Evolutionary conservation across 2,888 invertebrate species (phyloP), one percentile per base, ranked within the genome.

Genomic region (Romanomermis culicivorax): DNA sequence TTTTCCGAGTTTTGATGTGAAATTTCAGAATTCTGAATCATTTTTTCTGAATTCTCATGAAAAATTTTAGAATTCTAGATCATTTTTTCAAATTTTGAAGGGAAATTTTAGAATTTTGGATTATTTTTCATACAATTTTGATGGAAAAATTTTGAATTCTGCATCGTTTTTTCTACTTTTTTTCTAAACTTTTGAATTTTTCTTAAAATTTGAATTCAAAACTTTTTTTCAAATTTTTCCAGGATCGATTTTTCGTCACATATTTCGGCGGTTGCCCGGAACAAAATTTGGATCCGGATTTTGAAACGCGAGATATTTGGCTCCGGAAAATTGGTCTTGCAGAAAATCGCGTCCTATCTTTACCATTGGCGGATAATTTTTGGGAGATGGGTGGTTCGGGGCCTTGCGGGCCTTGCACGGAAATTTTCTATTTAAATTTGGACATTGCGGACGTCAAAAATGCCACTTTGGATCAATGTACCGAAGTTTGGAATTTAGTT

Each of bases 401-500:
- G 14, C 52, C 52, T 7, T 52, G 52, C 43, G 52, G 93, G 0
- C 86, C 89, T 0, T 89, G 86, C 67, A 87, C 93, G 0, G 93
- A 95, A 75, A 88, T 95, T 62, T 89, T 93, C 70, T 79, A 60
- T 24, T 65, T 65, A 1, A 48, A 52, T n/a, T 55, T 61, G 11
- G 17, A 51, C 20, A 7, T 26, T 11, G 27, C 27, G n/a, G 7
- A 11, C 29, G 51, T 20, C 14, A 7, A 4, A 20, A 36, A 36
- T 36, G 36, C 36, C 17, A n/a, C n/a, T n/a, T n/a, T n/a, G n/a
- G 27, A n/a, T 17, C 52, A 17, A 48, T 77, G 89, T 26, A 83
- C 84, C 2, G 93, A 95, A 73, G 76, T 95, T 52, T 95, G 93
- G 93, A 95, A 95, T 71, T 76, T 93, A 49, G 93, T 93, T 23